Base-by-base conservation (phyloP, 2,888 invertebrate species). In the Pristionchus maxplancki region DNA sequence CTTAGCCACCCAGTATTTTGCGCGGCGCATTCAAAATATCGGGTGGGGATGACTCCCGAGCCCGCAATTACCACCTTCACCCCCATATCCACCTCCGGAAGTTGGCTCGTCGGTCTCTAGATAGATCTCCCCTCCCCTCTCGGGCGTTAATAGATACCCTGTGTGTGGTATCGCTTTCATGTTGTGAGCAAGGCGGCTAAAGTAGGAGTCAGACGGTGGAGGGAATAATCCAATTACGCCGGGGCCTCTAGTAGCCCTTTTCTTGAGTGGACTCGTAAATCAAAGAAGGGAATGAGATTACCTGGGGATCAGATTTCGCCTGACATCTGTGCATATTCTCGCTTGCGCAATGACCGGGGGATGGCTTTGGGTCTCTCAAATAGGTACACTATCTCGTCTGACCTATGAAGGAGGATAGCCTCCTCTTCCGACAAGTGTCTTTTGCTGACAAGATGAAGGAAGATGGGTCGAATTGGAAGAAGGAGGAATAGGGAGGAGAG, bases 281-380 rank as follows among this genome's bases (percentile, higher is more conserved):
- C 53, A 83, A 53, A 50, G 78, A 40, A 53, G 53, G 53, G 82
- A 37, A 83, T 83, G 82, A 83, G 82, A 83, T 50, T 53, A 83
- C 50, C 50, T 50, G 82, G 17, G 34, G 53, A 48, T 78, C 78
- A 13, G 44, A 78, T 78, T 78, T 78, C 78, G n/a, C 74, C 31
- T 24, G 40, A 78, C 78, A 78, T 78, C 40, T 78, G 78, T 40
- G n/a, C 11, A 15, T 44, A 24, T 58, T n/a, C 37, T 37, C 37
- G 31, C 71, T 71, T 71, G 37, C 71, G 71, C 71, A 71, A 71
- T 34, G 37, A 6, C 71, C 58, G 28, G 17, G 67, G 67, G 37
- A 34, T 40, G 8, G 11, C 74, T 74, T 40, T 74, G 74, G 3
- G 31, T 31, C 34, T 40, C 74, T 1, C 74, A 20, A 1, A 11